These are phyloP conservation scores for Lagopus muta DNA, from an alignment of 2,113 vertebrate species.

Conservation along the genomic window DNA sequence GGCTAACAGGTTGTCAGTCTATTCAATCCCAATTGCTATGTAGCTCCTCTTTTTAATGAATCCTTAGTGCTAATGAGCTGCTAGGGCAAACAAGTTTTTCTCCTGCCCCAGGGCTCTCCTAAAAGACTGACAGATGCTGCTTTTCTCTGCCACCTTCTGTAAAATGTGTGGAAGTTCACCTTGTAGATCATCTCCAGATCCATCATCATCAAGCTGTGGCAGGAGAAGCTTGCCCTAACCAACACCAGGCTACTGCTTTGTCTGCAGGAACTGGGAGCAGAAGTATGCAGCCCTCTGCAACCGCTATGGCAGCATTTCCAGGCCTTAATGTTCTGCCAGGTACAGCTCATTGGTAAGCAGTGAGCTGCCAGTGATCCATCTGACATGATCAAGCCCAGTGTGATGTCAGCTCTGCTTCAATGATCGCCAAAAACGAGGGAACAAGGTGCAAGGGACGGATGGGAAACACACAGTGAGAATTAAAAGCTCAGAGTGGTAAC, in stretches of 20 bases:
- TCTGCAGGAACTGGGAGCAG: constrained; percentile 46
- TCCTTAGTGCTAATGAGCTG: not conserved
- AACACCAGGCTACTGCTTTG: constrained; percentile 78
- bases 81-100: fast-evolving
- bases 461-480: no score
- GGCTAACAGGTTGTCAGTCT: no score
- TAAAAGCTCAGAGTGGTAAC: no score
- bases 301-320: constrained; percentile 78
- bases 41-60: no score
- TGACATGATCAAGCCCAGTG: no score
- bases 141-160: constrained; percentile 81
- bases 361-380: no score
- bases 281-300: constrained; percentile 79
- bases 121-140: constrained; percentile 77
- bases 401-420: no score
- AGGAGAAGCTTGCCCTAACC: constrained; percentile 79
- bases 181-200: constrained; percentile 71
- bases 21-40: no score
- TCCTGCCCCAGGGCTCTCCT: constrained; percentile 63
- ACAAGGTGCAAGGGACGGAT: no score
- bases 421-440: no score
- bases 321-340: constrained; percentile 84
- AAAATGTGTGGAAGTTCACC: constrained; percentile 72
- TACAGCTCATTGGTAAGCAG: not conserved
- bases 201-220: constrained; percentile 77